phyloP scores from a whole-genome alignment of 2,888 invertebrate species.

The Diarsia rubi region DNA sequence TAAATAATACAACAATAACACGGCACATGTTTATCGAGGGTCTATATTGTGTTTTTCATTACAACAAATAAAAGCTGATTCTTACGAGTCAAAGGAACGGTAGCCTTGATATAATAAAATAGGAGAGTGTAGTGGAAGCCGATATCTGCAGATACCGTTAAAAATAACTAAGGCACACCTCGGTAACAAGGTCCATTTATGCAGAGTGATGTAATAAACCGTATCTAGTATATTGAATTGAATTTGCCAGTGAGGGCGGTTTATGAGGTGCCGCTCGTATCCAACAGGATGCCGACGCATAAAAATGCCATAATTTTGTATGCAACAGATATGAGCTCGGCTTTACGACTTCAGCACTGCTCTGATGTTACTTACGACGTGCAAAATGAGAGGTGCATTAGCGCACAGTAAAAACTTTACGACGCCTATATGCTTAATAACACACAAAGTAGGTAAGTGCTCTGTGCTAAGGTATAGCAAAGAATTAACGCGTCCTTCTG shows the following conservation, averaged over 20 bases:
- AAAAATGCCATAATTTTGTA: conserved; percentile 85
- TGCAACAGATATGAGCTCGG: conserved; percentile 81
- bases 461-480: not conserved
- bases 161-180: conserved; percentile 59
- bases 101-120: conserved; percentile 56
- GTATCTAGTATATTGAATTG: conserved; percentile 81
- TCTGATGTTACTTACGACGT: conserved; percentile 62
- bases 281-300: conserved; percentile 77
- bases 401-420: conserved; percentile 53
- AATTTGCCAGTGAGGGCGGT: conserved; percentile 79
- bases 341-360: conserved; percentile 71
- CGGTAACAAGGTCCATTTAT: conserved; percentile 72
- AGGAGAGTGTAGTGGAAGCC: conserved; percentile 51
- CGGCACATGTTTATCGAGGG: conserved; percentile 52
- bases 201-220: conserved; percentile 79
- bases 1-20: conserved; percentile 56
- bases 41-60: conserved; percentile 61
- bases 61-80: conserved; percentile 61
- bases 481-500: conserved; percentile 23
- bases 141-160: conserved; percentile 57
- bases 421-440: conserved; percentile 37
- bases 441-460: conserved; percentile 24
- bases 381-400: conserved; percentile 64
- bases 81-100: conserved; percentile 57
- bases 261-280: conserved; percentile 82